phyloP scores from a whole-genome alignment of 1,140 invertebrate genomes.

The Psilanteris sp. region DNA sequence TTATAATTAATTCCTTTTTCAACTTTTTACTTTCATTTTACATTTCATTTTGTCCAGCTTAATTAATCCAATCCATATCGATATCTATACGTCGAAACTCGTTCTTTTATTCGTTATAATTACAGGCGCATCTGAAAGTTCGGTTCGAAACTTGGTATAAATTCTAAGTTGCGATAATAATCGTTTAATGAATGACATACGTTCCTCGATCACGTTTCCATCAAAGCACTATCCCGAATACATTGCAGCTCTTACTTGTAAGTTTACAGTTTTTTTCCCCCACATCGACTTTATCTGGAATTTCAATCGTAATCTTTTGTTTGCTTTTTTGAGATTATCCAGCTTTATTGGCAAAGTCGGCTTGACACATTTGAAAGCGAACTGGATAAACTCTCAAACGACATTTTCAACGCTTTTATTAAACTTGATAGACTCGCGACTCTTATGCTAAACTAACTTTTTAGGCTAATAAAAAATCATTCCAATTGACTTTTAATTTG shows the following conservation, averaged over 20 bases:
- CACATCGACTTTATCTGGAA: constrained; percentile 10
- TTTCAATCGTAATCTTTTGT: constrained; percentile 34
- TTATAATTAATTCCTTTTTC: no score
- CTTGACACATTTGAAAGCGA: constrained; percentile 32
- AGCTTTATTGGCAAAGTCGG: constrained; percentile 24
- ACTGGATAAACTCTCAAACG: constrained; percentile 29
- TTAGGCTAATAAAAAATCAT: constrained; percentile 16
- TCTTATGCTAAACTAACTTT: constrained; percentile 19
- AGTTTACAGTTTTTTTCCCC: constrained; percentile 16
- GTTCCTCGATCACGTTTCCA: no score
- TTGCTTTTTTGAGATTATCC: constrained; percentile 40
- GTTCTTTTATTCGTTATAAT: no score
- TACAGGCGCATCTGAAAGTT: no score
- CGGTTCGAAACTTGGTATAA: no score
- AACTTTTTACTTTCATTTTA: no score
- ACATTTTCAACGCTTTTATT: constrained; percentile 31
- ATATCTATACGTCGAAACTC: no score
- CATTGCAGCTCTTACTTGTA: constrained; percentile 14
- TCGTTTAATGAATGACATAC: no score
- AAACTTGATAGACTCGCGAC: constrained; percentile 22
- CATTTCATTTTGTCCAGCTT: no score
- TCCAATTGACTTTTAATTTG: constrained; percentile 20
- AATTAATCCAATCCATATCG: no score
- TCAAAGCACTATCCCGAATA: no score
- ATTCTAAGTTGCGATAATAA: no score